Base-by-base conservation (phyloP, 2,113 vertebrate species). In the Menidia beryllina region DNA sequence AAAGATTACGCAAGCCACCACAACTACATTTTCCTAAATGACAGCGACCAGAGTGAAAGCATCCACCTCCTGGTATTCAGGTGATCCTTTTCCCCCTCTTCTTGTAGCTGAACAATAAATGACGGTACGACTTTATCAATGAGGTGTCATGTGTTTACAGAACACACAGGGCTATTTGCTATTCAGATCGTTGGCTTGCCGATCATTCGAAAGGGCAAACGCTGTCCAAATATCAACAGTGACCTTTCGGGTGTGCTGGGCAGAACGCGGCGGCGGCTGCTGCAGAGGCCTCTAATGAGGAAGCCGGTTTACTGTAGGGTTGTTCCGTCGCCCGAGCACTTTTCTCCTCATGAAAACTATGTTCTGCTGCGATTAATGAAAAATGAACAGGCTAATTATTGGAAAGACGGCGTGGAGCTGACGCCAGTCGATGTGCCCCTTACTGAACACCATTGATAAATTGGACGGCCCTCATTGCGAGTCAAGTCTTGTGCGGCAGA, bases 161-260 rank as follows among this genome's bases (percentile, higher is more conserved):
- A 84, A 82, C 84, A 82, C 79, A 48, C 52, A 65, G n/a, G 55
- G 61, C 75, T 87, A 82, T 90, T 88, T 93, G 87, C 83, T 73
- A 90, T 91, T 92, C 92, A 78, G 86, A 89, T 85, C 48, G 67
- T 43, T 64, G 79, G 58, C 77, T 79, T 77, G 65, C 77, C 84
- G 84, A 83, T 88, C 81, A 66, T 67, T 79, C 61, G 81, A 92
- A 91, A 94, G 93, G 92, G 88, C 92, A 94, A 91, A 88, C 80
- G 82, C 86, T 90, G 93, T 94, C 91, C 91, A 94, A 93, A 94
- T 89, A 93, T 88, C 92, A 92, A 86, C 90, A 86, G 79, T 93
- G 91, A 94, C 93, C 93, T 94, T 94, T 94, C 45, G 61, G 90
- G 86, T 91, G 88, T 88, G 90, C 91, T 88, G 74, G 12, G 38